A percentile compares a stretch with the other conserved stretches of the same genome.
These are phyloP conservation scores for Leucosticte australis DNA, from an alignment of 2,113 vertebrate genomes.

Conservation along the genomic window DNA sequence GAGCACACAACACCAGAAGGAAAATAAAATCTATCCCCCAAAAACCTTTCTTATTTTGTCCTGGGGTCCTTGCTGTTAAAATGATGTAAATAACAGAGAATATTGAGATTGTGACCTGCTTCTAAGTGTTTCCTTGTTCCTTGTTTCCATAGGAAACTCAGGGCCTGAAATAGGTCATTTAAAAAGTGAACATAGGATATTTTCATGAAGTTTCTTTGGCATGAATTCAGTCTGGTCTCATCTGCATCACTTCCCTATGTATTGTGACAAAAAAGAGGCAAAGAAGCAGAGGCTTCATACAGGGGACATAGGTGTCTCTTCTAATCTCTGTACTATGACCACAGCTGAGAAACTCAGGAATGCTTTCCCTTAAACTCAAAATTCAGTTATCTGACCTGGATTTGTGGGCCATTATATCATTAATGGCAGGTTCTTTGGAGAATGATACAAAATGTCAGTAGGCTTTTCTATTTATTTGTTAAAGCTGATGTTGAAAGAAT, in stretches of 20 bases:
- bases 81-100: background rate
- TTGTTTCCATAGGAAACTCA: background rate
- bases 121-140: background rate
- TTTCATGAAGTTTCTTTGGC: background rate
- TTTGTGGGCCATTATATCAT: background rate
- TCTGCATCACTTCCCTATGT: background rate
- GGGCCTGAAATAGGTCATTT: background rate
- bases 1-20: background rate
- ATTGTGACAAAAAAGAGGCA: background rate
- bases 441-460: background rate
- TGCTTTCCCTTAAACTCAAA: background rate
- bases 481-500: background rate
- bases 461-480: background rate
- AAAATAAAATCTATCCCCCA: fast-evolving
- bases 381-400: background rate
- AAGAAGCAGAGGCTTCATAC: background rate
- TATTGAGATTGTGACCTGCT: background rate
- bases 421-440: background rate
- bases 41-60: background rate
- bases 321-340: background rate
- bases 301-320: background rate
- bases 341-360: background rate
- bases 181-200: background rate
- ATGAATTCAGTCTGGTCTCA: background rate
- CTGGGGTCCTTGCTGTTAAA: background rate